Evolutionary conservation across 2,888 invertebrate species (phyloP), one percentile per base, ranked within the genome.

Genomic region (Andrena flavipes): DNA sequence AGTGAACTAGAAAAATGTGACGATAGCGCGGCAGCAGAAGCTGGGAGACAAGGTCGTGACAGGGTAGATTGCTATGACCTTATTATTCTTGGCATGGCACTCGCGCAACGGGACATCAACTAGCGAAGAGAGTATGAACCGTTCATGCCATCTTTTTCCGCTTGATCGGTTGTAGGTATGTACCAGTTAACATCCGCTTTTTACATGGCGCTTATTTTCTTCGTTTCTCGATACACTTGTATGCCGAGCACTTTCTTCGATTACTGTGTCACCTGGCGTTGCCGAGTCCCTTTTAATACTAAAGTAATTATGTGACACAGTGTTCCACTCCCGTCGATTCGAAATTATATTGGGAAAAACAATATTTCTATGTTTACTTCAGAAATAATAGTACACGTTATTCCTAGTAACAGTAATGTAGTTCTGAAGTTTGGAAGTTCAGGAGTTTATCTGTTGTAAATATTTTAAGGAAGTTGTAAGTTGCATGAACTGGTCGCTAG

Each of bases 51-150:
- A 90, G 88, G 87, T 86, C 88, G 70, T 51, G 59, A 51, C 56
- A 49, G 67, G 49, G 60, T 86, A 82, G 77, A 90, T 89, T 84
- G 84, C 74, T 86, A 64, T 80, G 85, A 90, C 89, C 88, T 88
- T 88, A 87, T 87, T 87, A 86, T 83, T 80, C 49, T 59, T 49
- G 30, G 60, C 62, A 33, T 49, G 59, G 16, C 62, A 51, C 33
- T 42, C 64, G 73, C 51, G 42, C 80, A 87, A 71, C 84, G 84
- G 67, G 56, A 73, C 56, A 7, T 64, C 35, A 81, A 75, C 67
- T 56, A 49, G 63, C 35, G 56, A 63, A 77, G 59, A 70, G 76
- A 60, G 59, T 48, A 35, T 6, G 67, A 63, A 26, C 23, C 54
- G 13, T 70, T 48, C 51, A 2, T 71, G 48, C 54, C 29, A 49